Base-by-base conservation (phyloP, 1,140 invertebrate genomes). In the Aphis craccivora region DNA sequence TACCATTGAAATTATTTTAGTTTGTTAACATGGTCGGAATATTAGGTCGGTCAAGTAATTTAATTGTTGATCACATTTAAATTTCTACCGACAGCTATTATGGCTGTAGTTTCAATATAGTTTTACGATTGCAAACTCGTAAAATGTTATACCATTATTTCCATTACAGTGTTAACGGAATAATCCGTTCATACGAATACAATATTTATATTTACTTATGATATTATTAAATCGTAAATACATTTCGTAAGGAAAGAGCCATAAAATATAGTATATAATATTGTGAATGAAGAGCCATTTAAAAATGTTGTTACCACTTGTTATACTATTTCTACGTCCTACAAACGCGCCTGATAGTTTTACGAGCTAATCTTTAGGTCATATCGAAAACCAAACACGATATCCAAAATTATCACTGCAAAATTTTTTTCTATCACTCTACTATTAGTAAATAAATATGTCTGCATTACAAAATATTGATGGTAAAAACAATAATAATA, bases 161-260 rank as follows among this genome's bases (percentile, higher is more conserved):
- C 60, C 9, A n/a, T 3, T 67, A 30, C 9, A 30, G 60, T 37
- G 81, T 83, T 37, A 83, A 4, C 18, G 45, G 23, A 43, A 53
- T 60, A 67, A 60, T 90, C 51, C 89, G 23, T 83, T 23, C 7
- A 23, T 20, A 11, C 23, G 55, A 90, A 90, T 90, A 43, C 43
- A 90, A 91, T 81, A 25, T 48, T 91, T 76, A 67, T 91, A 76
- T 91, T 91, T 91, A 91, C 37, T 91, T 18, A 45, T 43, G 20
- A 48, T 81, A 91, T 81, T 91, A 45, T 91, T 81, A 67, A 76
- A 76, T 91, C 40, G 67, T 81, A 81, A 9, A 67, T 43, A 67
- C 20, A 76, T 43, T 43, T 5, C 55, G 55, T 30, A 51, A 23
- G 37, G 35, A 48, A 81, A 40, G 51, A 35, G 8, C 67, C 8